phyloP scores from a whole-genome alignment of 1,140 invertebrate genomes.

The Octopus sinensis region DNA sequence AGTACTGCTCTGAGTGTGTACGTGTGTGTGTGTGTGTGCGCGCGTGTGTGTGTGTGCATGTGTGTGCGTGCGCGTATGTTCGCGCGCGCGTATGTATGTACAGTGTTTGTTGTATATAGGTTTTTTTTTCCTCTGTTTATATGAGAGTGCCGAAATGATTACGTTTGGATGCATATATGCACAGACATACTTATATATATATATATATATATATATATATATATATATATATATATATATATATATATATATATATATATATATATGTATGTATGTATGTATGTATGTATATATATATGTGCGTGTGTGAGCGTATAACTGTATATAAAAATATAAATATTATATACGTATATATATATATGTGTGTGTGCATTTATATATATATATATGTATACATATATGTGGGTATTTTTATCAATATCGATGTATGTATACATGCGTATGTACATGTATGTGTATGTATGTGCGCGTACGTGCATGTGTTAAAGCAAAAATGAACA shows the following conservation, averaged over 20 bases:
- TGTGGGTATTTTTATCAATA: neutral
- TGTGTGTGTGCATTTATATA: neutral
- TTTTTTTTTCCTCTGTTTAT: too few relatives aligned
- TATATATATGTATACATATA: neutral
- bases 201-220: neutral
- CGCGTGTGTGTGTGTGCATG: too few relatives aligned
- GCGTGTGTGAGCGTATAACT: neutral
- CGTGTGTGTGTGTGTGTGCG: too few relatives aligned
- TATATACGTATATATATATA: neutral
- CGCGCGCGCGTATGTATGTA: too few relatives aligned
- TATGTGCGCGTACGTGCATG: neutral
- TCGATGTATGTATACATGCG: neutral
- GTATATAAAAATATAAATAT: neutral
- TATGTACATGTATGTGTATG: slow-evolving; percentile 8
- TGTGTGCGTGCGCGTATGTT: too few relatives aligned
- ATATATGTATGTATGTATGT: neutral
- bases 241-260: neutral
- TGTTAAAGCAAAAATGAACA: neutral
- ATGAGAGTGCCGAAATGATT: too few relatives aligned
- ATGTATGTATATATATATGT: neutral
- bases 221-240: neutral
- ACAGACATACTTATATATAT: neutral
- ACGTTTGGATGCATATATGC: too few relatives aligned
- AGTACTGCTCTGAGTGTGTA: too few relatives aligned
- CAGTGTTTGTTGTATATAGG: too few relatives aligned